Conservation (phyloP, 1,140 invertebrate species). For the Drosophila leontia region DNA sequence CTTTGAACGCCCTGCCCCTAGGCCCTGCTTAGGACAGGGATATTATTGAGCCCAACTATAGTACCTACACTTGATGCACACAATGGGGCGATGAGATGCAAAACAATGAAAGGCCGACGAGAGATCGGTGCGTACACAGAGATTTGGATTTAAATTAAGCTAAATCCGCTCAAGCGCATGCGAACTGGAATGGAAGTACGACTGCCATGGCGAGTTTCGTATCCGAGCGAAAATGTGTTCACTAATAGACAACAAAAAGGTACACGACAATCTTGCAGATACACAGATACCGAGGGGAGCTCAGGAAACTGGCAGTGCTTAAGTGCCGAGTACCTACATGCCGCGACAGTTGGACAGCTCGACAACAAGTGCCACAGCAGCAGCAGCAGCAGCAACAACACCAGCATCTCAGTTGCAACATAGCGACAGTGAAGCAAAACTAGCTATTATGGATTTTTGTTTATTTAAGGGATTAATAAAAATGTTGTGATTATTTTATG, state of each 20-base stretch:
- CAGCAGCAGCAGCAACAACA: constrained; percentile 39
- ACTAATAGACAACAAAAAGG: constrained; percentile 82
- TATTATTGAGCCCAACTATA: constrained; percentile 25
- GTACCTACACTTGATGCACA: constrained; percentile 28
- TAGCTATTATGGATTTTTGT: not conserved
- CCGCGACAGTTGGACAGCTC: constrained; percentile 62
- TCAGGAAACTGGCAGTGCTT: constrained; percentile 66
- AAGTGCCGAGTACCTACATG: constrained; percentile 63
- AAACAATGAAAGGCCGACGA: constrained; percentile 49
- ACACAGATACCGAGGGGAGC: constrained; percentile 54
- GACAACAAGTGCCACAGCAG: constrained; percentile 58
- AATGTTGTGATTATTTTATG: not conserved
- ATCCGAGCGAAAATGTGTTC: constrained; percentile 47
- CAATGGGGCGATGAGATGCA: constrained; percentile 35
- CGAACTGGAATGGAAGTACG: constrained; percentile 24
- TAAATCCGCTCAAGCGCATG: constrained; percentile 76
- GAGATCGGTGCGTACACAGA: constrained; percentile 53
- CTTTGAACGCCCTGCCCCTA: constrained; percentile 27
- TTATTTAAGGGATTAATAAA: not conserved
- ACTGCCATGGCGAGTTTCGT: constrained; percentile 28
- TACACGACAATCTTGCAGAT: constrained; percentile 63
- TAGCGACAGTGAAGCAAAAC: constrained; percentile 19
- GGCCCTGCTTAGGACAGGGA: constrained; percentile 42
- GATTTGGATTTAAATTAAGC: constrained; percentile 83
- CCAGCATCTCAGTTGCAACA: constrained; percentile 29